Evolutionary conservation across 2,888 invertebrate genomes (phyloP).

Genomic region (Cyaniris semiargus): DNA sequence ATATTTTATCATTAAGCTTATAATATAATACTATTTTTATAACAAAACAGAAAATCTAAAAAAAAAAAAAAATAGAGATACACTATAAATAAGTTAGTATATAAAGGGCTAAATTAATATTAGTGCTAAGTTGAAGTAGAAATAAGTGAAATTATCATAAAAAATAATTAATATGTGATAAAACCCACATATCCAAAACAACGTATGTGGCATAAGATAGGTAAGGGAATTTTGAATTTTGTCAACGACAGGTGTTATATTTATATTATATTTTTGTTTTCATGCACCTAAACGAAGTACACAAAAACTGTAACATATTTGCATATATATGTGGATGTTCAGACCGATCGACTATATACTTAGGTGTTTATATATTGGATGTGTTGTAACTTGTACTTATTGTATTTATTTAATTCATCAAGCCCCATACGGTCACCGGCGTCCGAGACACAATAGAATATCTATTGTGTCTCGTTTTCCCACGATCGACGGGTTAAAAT

Average conservation of each 20-base stretch:
- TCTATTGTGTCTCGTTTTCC: too few species aligned
- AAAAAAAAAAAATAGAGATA: not conserved
- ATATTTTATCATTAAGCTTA: not conserved
- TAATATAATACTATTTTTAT: not conserved
- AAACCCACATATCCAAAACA: conserved; percentile 12
- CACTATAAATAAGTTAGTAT: not conserved
- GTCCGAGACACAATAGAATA: too few species aligned
- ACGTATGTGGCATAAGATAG: conserved; percentile 18
- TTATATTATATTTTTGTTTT: not conserved
- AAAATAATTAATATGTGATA: conserved; percentile 14
- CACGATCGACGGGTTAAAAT: too few species aligned
- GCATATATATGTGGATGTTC: not conserved
- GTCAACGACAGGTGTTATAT: conserved; percentile 11
- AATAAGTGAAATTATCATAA: not conserved
- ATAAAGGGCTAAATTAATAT: not conserved
- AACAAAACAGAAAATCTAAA: not conserved
- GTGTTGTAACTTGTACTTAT: not conserved
- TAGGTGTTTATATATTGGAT: not conserved
- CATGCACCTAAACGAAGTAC: conserved; percentile 43
- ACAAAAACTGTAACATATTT: conserved; percentile 37
- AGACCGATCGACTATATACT: not conserved
- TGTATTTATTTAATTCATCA: not conserved
- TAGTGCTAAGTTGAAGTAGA: not conserved
- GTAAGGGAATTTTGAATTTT: not conserved
- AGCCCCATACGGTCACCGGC: too few species aligned